phyloP scores from a whole-genome alignment of 2,113 vertebrate species.

The Oxyruncus cristatus region DNA sequence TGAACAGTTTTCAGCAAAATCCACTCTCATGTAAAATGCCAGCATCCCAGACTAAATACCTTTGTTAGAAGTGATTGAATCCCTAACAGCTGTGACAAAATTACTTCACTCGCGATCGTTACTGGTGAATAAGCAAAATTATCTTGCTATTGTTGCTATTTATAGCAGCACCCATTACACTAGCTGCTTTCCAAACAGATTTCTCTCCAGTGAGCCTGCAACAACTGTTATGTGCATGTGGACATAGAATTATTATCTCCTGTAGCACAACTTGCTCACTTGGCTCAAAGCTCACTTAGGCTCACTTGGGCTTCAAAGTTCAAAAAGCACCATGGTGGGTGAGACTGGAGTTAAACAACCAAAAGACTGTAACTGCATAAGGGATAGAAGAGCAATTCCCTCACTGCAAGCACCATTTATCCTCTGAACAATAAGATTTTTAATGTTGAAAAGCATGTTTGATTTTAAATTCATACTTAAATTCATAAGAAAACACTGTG shows the following conservation, averaged over 20 bases:
- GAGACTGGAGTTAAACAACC: background rate
- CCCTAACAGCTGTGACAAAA: background rate
- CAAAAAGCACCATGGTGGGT: background rate
- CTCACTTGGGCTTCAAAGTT: background rate
- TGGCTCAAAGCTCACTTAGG: background rate
- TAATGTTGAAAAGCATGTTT: background rate
- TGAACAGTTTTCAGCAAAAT: background rate
- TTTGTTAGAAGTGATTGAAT: background rate
- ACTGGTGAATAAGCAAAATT: background rate
- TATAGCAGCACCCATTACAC: background rate
- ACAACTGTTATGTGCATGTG: background rate
- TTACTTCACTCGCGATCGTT: background rate
- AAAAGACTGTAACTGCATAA: background rate
- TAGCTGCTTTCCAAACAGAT: background rate
- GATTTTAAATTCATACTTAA: background rate
- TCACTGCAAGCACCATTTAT: background rate
- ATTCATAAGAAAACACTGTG: background rate
- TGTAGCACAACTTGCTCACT: background rate
- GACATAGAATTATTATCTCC: background rate
- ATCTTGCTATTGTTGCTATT: background rate
- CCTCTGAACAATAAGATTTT: background rate
- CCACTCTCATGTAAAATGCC: background rate
- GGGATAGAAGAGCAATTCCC: background rate
- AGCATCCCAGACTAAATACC: background rate
- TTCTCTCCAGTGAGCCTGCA: background rate